Evolutionary conservation across 2,888 invertebrate species (phyloP).

Genomic region (Dendrolimus houi): DNA sequence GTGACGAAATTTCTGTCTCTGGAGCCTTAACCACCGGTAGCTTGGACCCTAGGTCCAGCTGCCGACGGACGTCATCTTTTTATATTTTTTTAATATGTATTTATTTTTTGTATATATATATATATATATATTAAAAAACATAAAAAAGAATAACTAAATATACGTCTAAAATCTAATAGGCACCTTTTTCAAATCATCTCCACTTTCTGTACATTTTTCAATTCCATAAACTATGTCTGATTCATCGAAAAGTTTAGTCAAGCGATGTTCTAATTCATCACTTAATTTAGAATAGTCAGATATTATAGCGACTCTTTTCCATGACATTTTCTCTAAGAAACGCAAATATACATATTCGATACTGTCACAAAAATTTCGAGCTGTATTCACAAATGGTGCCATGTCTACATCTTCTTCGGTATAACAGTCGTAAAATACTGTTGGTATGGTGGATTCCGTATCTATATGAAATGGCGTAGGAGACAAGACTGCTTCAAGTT

Average conservation of each 20-base stretch:
- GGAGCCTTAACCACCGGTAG: too few species aligned
- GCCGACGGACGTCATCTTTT: too few species aligned
- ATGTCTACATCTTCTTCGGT: background rate
- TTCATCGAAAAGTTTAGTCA: slow-evolving; percentile 17
- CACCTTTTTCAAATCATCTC: background rate
- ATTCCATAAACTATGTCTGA: slow-evolving; percentile 14
- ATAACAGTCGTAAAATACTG: slow-evolving; percentile 5
- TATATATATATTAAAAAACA: too few species aligned
- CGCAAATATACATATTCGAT: slow-evolving; percentile 6
- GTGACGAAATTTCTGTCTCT: too few species aligned
- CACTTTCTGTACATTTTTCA: slow-evolving; percentile 10
- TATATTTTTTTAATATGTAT: too few species aligned
- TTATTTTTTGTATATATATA: too few species aligned
- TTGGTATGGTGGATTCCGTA: slow-evolving; percentile 4
- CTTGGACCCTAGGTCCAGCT: too few species aligned
- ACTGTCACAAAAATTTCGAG: background rate
- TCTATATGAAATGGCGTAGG: slow-evolving; percentile 3
- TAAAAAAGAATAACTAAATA: too few species aligned
- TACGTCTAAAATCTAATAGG: background rate
- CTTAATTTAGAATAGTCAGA: slow-evolving; percentile 29
- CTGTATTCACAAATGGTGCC: background rate
- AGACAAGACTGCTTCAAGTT: slow-evolving; percentile 14
- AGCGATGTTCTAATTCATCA: slow-evolving; percentile 18
- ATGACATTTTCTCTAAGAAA: slow-evolving; percentile 17
- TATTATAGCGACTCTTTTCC: slow-evolving; percentile 30